Base-by-base conservation (phyloP, 2,888 invertebrate genomes). In the Tiliacea aurago region DNA sequence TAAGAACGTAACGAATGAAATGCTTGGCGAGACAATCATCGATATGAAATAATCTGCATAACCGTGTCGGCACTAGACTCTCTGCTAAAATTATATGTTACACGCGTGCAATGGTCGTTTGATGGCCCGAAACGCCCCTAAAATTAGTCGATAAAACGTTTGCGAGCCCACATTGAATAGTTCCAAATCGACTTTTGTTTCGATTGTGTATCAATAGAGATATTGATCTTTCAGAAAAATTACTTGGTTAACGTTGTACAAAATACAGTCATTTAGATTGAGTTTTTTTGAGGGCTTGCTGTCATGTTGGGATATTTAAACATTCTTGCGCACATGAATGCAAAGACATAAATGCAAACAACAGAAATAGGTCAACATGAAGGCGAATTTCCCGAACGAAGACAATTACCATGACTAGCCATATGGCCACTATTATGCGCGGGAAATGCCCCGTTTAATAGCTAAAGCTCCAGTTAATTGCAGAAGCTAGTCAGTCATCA, bases 31-130 rank as follows among this genome's bases (percentile, higher is more conserved):
- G 63, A 78, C 70, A 59, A 58, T 75, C 49, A 65, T 62, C 37
- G 67, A 70, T 69, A 82, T 73, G 62, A 61, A 71, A 74, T 62
- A 71, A 72, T 61, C 59, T 41, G 23, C 53, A 64, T 15, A 49
- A n/a, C 45, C 71, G 70, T 67, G 64, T 70, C 81, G 61, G 61
- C 53, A 51, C 69, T 71, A 66, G 51, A 63, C 53, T 47, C 43
- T 47, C 37, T 67, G 78, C 72, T 51, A 61, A 71, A 77, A 71
- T 81, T 59, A 65, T 63, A 63, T 45, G 63, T 53, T 69, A 70
- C 51, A 28, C n/a, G 49, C 85, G 78, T 73, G 77, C 84, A 81
- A 73, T 73, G 70, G 51, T 66, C 85, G 73, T 77, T 77, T 81
- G 63, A 77, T 81, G 65, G 61, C 20, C 53, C 61, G 51, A 80